Base-by-base conservation (phyloP, 2,113 vertebrate genomes). In the Nibea coibor region DNA sequence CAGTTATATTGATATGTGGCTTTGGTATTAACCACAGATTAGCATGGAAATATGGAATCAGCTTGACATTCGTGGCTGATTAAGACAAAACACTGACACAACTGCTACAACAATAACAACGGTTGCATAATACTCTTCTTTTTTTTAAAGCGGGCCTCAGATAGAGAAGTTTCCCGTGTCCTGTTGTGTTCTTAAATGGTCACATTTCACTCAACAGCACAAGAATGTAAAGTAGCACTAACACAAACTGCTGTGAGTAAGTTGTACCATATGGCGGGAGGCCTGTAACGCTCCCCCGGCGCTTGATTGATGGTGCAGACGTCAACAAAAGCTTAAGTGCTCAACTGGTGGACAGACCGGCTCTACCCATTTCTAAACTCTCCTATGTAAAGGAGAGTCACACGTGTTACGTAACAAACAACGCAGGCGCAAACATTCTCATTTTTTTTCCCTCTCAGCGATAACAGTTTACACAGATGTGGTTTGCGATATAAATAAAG, bases 221-320 rank as follows among this genome's bases (percentile, higher is more conserved):
- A 78, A 62, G 72, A 87, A 85, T 86, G 62, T 42, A 10, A 64
- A 43, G 28, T 80, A 80, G 73, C 54, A 15, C 24, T 77, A 68
- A 1, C n/a, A 66, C 3, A 0, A 35, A 12, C 62, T 84, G 80
- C 75, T 59, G 71, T 68, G 78, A 11, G 6, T 75, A 87, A 90
- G 58, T 76, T 28, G 67, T 24, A 50, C 83, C 90, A 91, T 53
- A 81, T 87, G 89, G 65, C 17, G 28, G 50, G 75, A 78, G 75
- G 24, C 26, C 24, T 15, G 35, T 45, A 2, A 70, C 79, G 74
- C 68, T 19, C 65, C 56, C 7, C 15, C 10, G 4, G 65, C 24
- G 17, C 50, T 10, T 82, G 80, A 87, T 47, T 65, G 77, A 90
- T 83, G 82, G 58, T n/a, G 43, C 57, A 68, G 59, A 62, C 17